phyloP scores from a whole-genome alignment of 35 echinoderm and acorn worm genomes.

The Amphiura filiformis region DNA sequence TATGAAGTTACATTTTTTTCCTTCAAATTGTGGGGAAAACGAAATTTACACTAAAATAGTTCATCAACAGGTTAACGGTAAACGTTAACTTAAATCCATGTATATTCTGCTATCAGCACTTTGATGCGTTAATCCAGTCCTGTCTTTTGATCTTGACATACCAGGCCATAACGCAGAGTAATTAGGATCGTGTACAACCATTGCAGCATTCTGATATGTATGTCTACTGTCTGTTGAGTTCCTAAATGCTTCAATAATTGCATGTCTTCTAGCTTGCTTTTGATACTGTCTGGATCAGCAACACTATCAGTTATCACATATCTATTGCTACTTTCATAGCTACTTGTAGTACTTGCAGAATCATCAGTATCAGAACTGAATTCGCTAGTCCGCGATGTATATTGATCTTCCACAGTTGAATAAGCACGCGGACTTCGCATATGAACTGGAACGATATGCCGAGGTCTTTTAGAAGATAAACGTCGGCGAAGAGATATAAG shows the following conservation, averaged over 20 bases:
- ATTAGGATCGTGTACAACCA: constrained; percentile 69
- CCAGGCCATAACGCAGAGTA: constrained; percentile 79
- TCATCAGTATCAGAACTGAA: constrained; percentile 56
- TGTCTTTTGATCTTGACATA: constrained; percentile 40
- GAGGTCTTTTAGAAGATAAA: constrained; percentile 22
- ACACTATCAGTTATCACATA: constrained; percentile 81
- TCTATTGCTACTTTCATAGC: constrained; percentile 48
- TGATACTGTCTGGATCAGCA: constrained; percentile 53
- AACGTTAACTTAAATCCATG: constrained; percentile 74
- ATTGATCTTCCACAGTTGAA: constrained; percentile 38
- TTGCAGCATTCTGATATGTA: constrained; percentile 73
- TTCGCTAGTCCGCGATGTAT: constrained; percentile 39
- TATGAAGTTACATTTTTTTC: too few species aligned
- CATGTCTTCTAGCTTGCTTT: neutral
- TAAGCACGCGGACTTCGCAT: constrained; percentile 32
- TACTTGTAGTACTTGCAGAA: constrained; percentile 47
- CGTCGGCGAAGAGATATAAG: constrained; percentile 31
- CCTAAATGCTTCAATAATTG: constrained; percentile 22
- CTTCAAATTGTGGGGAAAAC: too few species aligned
- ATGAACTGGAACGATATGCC: constrained; percentile 9
- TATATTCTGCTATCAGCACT: constrained; percentile 80
- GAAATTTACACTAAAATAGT: too few species aligned
- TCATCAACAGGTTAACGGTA: too few species aligned
- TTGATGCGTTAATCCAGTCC: neutral
- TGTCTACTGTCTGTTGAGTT: constrained; percentile 23